phyloP scores from a whole-genome alignment of 2,888 invertebrate genomes.

The Rhamphomyia laevipes region DNA sequence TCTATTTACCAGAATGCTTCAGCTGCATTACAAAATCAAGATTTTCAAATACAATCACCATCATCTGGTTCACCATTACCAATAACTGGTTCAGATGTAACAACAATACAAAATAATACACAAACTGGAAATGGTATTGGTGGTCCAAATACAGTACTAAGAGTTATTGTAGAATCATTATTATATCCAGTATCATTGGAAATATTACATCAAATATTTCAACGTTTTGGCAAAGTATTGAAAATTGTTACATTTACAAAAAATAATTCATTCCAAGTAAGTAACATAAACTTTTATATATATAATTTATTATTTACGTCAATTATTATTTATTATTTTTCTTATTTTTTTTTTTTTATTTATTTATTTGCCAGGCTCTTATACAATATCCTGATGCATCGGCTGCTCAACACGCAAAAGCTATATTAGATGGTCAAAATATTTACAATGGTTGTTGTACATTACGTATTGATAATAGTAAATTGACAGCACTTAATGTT shows the following conservation, averaged over 20 bases:
- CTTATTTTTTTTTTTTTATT: background rate
- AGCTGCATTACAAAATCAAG: constrained; percentile 77
- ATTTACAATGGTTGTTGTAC: constrained; percentile 99
- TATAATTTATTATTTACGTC: constrained; percentile 6
- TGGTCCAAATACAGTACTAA: constrained; percentile 89
- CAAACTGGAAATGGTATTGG: constrained; percentile 49
- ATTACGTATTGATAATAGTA: constrained; percentile 96
- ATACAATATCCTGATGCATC: constrained; percentile 97
- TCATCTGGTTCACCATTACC: constrained; percentile 53
- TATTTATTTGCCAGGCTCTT: constrained; percentile 65
- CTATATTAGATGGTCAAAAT: constrained; percentile 94
- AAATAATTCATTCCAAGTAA: constrained; percentile 67
- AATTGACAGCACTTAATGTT: constrained; percentile 94
- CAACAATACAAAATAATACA: constrained; percentile 34
- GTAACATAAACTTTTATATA: constrained; percentile 9
- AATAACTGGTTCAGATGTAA: constrained; percentile 41
- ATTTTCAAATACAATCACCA: constrained; percentile 48
- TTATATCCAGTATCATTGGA: constrained; percentile 97
- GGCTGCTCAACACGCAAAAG: constrained; percentile 94
- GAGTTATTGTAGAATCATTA: constrained; percentile 98
- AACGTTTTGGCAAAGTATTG: constrained; percentile 95
- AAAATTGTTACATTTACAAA: constrained; percentile 99
- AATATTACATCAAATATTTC: constrained; percentile 95
- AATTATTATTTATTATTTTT: background rate
- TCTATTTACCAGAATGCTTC: constrained; percentile 62